Conservation (phyloP, 2,797 vertebrate genomes). For the Ateles fusciceps region DNA sequence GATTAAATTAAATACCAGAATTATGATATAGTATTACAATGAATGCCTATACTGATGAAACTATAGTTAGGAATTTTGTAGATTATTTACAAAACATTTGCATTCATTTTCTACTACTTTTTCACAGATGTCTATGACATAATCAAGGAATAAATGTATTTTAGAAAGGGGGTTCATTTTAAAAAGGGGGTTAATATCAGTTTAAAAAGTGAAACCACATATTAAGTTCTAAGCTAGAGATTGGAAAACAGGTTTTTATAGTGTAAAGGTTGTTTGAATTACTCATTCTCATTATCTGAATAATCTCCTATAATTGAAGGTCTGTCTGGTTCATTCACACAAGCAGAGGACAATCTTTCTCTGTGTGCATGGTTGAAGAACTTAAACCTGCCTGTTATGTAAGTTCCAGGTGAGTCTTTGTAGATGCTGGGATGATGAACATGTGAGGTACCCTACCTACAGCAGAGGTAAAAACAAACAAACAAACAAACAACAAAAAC, state of each 20-base stretch:
- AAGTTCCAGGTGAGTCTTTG: not conserved
- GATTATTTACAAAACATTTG: not conserved
- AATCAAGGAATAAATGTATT: not conserved
- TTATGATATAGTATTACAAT: not conserved
- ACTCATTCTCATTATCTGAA: not conserved
- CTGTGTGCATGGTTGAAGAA: not conserved
- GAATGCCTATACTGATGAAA: not conserved
- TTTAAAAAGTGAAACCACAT: not conserved
- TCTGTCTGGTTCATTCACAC: not conserved
- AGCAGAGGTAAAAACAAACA: not conserved
- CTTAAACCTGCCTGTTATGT: not conserved
- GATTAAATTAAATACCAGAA: not conserved
- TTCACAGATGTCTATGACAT: not conserved
- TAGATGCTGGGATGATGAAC: not conserved
- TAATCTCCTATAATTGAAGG: not conserved
- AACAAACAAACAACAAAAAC: not conserved
- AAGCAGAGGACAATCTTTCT: not conserved
- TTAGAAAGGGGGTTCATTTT: not conserved
- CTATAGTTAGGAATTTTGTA: not conserved
- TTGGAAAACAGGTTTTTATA: not conserved
- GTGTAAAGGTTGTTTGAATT: not conserved
- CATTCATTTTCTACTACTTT: not conserved
- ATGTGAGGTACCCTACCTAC: not conserved
- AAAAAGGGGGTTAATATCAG: not conserved
- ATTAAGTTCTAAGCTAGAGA: not conserved